Percentiles rank a stretch among this genome's conserved stretches.
phyloP scores from a whole-genome alignment of 2,113 vertebrate species.

The Motacilla tschutschensis region DNA sequence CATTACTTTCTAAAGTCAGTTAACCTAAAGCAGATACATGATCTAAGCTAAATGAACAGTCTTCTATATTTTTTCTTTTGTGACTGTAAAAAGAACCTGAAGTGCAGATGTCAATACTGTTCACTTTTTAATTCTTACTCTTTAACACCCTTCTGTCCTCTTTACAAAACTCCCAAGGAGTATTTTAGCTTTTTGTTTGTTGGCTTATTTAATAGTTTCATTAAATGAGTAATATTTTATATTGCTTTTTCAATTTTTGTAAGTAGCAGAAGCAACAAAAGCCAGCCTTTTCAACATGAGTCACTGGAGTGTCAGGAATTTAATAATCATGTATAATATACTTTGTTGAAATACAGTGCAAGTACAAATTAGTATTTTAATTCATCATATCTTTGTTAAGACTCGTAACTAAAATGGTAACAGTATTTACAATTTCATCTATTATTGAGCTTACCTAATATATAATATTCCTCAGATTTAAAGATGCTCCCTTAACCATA shows the following conservation, averaged over 20 bases:
- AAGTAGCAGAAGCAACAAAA: neutral
- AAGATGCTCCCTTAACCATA: neutral
- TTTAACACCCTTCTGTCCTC: neutral
- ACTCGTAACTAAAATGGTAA: neutral
- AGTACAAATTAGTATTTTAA: neutral
- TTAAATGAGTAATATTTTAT: neutral
- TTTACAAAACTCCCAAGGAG: neutral
- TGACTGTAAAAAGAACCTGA: neutral
- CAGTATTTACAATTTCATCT: neutral
- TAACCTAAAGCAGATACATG: neutral
- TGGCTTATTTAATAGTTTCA: neutral
- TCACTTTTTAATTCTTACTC: neutral
- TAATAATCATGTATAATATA: neutral
- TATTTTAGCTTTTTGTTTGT: neutral
- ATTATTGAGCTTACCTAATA: neutral
- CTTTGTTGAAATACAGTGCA: neutral
- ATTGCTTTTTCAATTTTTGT: neutral
- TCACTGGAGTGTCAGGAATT: neutral
- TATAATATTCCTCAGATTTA: neutral
- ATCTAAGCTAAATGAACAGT: neutral
- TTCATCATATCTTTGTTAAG: neutral
- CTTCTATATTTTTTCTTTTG: neutral
- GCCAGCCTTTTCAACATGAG: neutral
- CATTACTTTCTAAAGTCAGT: neutral
- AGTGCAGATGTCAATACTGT: neutral